Evolutionary conservation across 2,888 invertebrate genomes (phyloP).

Genomic region (Neria commutata): DNA sequence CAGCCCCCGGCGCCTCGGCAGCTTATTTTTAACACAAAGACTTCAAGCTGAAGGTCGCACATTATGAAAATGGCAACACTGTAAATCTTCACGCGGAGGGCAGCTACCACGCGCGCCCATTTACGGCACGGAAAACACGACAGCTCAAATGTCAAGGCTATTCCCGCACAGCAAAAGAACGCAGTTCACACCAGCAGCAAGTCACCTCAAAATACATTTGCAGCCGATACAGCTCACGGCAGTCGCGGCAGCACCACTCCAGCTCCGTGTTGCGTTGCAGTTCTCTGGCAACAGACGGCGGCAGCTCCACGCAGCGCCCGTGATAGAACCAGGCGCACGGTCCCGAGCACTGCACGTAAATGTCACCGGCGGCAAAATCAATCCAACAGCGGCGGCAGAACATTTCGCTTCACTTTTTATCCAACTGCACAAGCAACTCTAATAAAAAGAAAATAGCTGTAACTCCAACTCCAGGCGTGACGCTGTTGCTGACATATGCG

Average conservation of each 20-base stretch:
- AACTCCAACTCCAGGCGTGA: background rate
- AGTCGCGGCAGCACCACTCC: constrained; percentile 58
- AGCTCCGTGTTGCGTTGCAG: constrained; percentile 37
- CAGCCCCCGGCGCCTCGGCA: no score
- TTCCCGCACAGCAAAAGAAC: no score
- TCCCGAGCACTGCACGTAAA: constrained; percentile 50
- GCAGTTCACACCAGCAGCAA: background rate
- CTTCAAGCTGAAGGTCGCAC: no score
- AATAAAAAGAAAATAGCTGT: background rate
- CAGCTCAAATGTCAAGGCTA: no score
- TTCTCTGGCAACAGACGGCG: constrained; percentile 42
- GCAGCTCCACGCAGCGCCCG: constrained; percentile 51
- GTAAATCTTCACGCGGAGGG: no score
- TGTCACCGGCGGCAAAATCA: constrained; percentile 51
- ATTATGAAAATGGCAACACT: no score
- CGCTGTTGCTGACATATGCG: background rate
- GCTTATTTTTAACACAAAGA: no score
- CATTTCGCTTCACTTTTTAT: constrained; percentile 43
- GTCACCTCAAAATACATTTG: constrained; percentile 59
- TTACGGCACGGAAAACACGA: no score
- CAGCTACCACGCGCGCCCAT: no score
- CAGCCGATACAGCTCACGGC: constrained; percentile 57
- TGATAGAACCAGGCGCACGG: constrained; percentile 55
- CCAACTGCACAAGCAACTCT: background rate
- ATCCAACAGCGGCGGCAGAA: constrained; percentile 61